phyloP scores from a whole-genome alignment of 2,113 vertebrate genomes.

The Sceloporus tristichus region DNA sequence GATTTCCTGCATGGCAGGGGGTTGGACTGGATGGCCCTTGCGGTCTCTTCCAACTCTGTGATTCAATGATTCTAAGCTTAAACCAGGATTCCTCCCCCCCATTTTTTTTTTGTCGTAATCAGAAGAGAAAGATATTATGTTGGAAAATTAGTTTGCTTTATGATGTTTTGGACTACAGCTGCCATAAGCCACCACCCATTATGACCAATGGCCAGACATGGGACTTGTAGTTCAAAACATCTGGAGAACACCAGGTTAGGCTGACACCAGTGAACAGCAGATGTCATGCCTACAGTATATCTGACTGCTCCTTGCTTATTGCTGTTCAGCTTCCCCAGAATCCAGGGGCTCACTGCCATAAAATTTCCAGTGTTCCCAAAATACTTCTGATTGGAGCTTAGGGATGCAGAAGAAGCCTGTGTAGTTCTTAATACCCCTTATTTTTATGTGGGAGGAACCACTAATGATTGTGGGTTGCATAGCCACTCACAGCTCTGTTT shows the following conservation, averaged over 20 bases:
- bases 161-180: background rate
- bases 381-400: too few relatives aligned
- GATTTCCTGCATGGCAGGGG: too few relatives aligned
- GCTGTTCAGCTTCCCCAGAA: background rate
- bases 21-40: too few relatives aligned
- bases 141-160: background rate
- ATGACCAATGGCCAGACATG: background rate
- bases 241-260: background rate
- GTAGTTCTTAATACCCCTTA: background rate
- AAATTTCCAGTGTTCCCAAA: background rate
- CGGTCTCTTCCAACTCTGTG: too few relatives aligned
- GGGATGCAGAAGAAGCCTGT: background rate
- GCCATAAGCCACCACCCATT: background rate
- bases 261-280: background rate
- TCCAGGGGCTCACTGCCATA: background rate
- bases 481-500: background rate
- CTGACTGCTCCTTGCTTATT: too few relatives aligned
- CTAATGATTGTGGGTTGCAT: too few relatives aligned
- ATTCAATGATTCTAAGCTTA: too few relatives aligned
- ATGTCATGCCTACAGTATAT: background rate
- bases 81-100: too few relatives aligned
- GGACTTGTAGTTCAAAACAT: background rate
- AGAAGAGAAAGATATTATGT: background rate
- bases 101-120: too few relatives aligned
- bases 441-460: too few relatives aligned